Conservation (phyloP, 2,888 invertebrate genomes). For the Parelbella ahira region DNA sequence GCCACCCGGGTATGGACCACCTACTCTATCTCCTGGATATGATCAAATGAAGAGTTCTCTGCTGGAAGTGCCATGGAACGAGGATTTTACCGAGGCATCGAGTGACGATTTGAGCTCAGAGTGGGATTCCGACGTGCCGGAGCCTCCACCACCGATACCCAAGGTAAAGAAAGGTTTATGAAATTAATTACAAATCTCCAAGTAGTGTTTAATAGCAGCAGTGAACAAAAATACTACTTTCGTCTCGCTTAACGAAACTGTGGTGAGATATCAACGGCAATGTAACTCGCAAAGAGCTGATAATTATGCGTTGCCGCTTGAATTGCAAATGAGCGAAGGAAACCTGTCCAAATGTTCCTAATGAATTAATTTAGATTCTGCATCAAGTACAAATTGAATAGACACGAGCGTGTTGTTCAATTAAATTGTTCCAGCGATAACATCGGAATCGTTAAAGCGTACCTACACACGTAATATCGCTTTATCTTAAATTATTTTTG, state of each 20-base stretch:
- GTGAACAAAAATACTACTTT: conserved; percentile 1
- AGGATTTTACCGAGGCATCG: conserved; percentile 93
- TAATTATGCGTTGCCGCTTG: conserved; percentile 28
- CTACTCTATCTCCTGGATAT: conserved; percentile 83
- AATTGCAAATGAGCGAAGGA: conserved; percentile 35
- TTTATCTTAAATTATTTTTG: too few species aligned
- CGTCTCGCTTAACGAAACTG: too few species aligned
- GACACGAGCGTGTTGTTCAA: conserved; percentile 2
- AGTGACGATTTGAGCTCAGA: conserved; percentile 95
- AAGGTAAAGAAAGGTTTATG: too few species aligned
- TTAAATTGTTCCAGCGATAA: too few species aligned
- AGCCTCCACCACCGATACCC: conserved; percentile 67
- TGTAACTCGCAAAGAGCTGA: conserved; percentile 13
- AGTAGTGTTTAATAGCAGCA: conserved; percentile 1
- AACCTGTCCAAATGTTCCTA: conserved; percentile 29
- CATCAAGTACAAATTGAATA: conserved; percentile 14
- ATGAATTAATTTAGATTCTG: conserved; percentile 16
- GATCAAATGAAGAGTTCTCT: conserved; percentile 89
- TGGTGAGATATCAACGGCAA: conserved; percentile 2
- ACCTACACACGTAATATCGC: too few species aligned
- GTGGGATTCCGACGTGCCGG: conserved; percentile 92
- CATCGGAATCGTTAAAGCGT: too few species aligned
- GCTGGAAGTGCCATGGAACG: conserved; percentile 86
- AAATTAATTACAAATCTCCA: too few species aligned
- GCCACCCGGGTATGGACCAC: conserved; percentile 69